A percentile compares a stretch with the other conserved stretches of the same genome.
phyloP scores from a whole-genome alignment of 2,888 invertebrate species.

The Xestia xanthographa region DNA sequence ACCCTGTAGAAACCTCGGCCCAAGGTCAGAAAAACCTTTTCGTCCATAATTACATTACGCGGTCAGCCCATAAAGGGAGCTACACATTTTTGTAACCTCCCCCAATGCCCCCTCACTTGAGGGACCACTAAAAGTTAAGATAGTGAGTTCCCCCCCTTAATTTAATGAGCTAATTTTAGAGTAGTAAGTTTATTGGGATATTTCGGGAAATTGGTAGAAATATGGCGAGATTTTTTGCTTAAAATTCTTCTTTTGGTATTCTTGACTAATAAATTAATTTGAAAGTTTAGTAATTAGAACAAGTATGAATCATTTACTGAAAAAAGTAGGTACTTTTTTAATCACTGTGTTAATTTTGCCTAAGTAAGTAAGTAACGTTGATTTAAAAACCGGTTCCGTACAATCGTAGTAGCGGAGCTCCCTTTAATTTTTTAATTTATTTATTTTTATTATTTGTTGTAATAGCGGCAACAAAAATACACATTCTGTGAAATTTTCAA shows the following conservation, averaged over 20 bases:
- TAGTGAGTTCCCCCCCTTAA: slow-evolving; percentile 20
- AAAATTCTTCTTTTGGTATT: slow-evolving; percentile 16
- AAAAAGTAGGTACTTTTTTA: background rate
- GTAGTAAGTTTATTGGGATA: background rate
- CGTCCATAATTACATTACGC: slow-evolving; percentile 55
- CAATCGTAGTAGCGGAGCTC: too few relatives aligned
- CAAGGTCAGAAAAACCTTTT: slow-evolving; percentile 42
- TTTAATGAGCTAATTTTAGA: slow-evolving; percentile 39
- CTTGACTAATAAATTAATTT: background rate
- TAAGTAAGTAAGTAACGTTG: too few relatives aligned
- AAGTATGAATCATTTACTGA: background rate
- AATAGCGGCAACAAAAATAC: too few relatives aligned
- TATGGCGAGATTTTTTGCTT: background rate
- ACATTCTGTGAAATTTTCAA: too few relatives aligned
- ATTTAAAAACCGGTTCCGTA: too few relatives aligned
- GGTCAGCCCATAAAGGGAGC: slow-evolving; percentile 51
- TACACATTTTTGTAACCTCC: slow-evolving; percentile 64
- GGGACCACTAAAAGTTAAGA: slow-evolving; percentile 32
- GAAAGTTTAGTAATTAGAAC: background rate
- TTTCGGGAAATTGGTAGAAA: background rate
- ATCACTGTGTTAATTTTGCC: background rate
- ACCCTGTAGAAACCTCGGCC: background rate
- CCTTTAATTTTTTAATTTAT: too few relatives aligned
- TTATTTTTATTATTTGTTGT: too few relatives aligned
- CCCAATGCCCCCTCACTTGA: background rate